Evolutionary conservation across 2,888 invertebrate species (phyloP).

Genomic region (Ennomos erosarius): DNA sequence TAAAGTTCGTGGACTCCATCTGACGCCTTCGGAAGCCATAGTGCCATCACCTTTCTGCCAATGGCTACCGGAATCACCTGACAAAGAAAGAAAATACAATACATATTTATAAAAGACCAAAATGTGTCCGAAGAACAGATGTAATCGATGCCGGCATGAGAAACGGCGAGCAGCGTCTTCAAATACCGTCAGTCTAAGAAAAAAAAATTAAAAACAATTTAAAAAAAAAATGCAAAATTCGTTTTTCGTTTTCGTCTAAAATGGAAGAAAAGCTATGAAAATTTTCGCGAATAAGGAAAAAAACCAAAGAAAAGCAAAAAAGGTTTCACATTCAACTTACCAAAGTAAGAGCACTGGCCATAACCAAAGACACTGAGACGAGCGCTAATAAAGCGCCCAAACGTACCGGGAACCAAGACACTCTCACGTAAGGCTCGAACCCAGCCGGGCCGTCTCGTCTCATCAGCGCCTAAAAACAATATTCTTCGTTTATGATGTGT

Average conservation of each 20-base stretch:
- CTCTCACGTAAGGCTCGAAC: slow-evolving; percentile 95
- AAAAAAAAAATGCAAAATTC: too few species aligned
- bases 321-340: slow-evolving; percentile 49
- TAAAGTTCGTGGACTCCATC: slow-evolving; percentile 97
- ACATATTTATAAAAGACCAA: too few species aligned
- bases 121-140: too few species aligned
- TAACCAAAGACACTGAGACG: slow-evolving; percentile 93
- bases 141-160: too few species aligned
- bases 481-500: background rate
- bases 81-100: slow-evolving; percentile 20
- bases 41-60: slow-evolving; percentile 94
- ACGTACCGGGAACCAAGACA: slow-evolving; percentile 92
- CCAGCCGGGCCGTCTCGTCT: slow-evolving; percentile 94
- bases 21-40: slow-evolving; percentile 89
- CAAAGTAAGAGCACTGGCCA: slow-evolving; percentile 93
- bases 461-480: slow-evolving; percentile 88
- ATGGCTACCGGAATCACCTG: slow-evolving; percentile 94
- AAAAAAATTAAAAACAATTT: too few species aligned
- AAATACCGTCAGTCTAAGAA: too few species aligned
- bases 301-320: too few species aligned
- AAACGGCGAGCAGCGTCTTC: too few species aligned
- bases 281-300: too few species aligned
- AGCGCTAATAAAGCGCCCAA: slow-evolving; percentile 87
- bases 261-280: too few species aligned
- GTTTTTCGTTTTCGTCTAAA: too few species aligned